Percentiles rank a stretch among this genome's conserved stretches.
Conservation (phyloP, 2,797 vertebrate genomes). For the Tamandua tetradactyla region DNA sequence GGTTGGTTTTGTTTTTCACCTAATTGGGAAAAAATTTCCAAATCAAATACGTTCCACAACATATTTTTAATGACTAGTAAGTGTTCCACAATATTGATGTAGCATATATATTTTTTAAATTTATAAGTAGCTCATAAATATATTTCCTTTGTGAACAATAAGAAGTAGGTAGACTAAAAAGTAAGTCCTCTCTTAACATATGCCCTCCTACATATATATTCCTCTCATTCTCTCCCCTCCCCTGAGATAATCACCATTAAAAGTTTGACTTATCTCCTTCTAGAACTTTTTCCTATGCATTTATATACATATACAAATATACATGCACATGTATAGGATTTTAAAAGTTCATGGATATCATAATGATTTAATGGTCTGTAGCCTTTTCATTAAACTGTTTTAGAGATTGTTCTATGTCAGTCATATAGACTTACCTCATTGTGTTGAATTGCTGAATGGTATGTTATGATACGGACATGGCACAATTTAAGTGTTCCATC, state of each 20-base stretch:
- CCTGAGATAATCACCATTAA: background rate
- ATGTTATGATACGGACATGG: background rate
- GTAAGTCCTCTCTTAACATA: background rate
- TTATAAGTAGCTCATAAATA: background rate
- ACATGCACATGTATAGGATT: background rate
- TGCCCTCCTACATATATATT: background rate
- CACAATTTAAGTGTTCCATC: background rate
- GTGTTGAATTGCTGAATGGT: background rate
- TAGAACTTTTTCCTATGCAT: background rate
- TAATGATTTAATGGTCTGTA: background rate
- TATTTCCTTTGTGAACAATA: conserved; percentile 7
- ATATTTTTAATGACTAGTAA: background rate
- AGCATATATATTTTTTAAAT: background rate
- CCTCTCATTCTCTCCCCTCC: background rate
- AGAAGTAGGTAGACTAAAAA: background rate
- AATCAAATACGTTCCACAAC: background rate
- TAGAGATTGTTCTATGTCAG: background rate
- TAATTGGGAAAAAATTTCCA: background rate
- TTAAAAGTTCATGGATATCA: background rate
- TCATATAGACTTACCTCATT: background rate
- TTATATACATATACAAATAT: background rate
- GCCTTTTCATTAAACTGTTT: background rate
- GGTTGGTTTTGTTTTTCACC: background rate
- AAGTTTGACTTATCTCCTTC: background rate
- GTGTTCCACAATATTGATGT: background rate